Percentiles rank a stretch among this genome's conserved stretches.
Evolutionary conservation across 2,888 invertebrate genomes (phyloP).

Genomic region (Poecilus cupreus): DNA sequence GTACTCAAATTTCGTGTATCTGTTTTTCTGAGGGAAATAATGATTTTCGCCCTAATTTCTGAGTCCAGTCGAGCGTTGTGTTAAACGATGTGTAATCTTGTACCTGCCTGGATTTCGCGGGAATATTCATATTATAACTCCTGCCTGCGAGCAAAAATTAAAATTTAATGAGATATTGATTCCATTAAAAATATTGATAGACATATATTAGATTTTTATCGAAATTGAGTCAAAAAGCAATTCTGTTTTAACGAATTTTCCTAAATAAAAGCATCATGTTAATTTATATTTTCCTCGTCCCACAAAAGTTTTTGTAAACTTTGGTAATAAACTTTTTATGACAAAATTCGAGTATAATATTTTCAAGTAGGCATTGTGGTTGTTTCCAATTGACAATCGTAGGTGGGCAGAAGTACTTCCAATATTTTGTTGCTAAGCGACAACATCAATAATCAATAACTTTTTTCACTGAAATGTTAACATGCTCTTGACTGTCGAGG

Average conservation of each 20-base stretch:
- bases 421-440: no score
- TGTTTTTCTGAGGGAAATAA: neutral
- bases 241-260: neutral
- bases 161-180: conserved; percentile 38
- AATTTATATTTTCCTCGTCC: neutral
- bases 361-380: no score
- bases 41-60: neutral
- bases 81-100: neutral
- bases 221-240: conserved; percentile 26
- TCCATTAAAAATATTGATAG: conserved; percentile 25
- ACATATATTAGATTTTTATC: conserved; percentile 13
- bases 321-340: neutral
- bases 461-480: no score
- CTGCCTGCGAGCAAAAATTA: neutral
- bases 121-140: neutral
- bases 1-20: neutral
- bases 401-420: no score
- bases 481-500: no score
- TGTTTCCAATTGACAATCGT: no score
- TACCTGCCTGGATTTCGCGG: neutral
- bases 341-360: neutral
- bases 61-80: neutral
- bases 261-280: neutral
- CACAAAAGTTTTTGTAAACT: no score
- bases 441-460: no score